phyloP scores from a whole-genome alignment of 1,140 invertebrate genomes.

The Pteromalus puparum region DNA sequence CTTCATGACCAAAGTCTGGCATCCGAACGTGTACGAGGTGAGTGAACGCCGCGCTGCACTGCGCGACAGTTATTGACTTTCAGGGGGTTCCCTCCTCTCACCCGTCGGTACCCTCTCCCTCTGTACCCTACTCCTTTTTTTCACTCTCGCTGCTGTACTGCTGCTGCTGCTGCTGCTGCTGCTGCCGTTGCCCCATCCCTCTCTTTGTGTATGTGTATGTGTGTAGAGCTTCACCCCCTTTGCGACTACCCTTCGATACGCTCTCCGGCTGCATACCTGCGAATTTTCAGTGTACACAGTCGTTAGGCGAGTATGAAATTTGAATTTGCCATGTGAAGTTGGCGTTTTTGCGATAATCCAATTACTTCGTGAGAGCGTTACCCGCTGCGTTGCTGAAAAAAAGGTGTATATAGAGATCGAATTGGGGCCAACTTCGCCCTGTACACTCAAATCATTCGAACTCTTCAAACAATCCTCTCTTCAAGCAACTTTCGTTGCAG shows the following conservation, averaged over 20 bases:
- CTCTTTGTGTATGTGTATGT: not conserved
- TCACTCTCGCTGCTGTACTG: not conserved
- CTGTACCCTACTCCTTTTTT: conserved; percentile 1
- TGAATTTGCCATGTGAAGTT: no score
- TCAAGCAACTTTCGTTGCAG: not conserved
- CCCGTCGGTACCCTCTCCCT: conserved; percentile 17
- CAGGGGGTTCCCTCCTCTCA: conserved; percentile 50
- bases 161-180: no score
- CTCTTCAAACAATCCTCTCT: no score
- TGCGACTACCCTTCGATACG: not conserved
- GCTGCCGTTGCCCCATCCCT: not conserved
- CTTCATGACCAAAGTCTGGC: conserved; percentile 99
- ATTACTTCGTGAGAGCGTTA: no score
- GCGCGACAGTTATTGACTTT: conserved; percentile 68
- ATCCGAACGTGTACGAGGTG: conserved; percentile 99
- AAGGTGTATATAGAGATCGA: no score
- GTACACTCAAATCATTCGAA: no score
- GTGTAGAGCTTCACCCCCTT: not conserved
- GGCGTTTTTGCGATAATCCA: no score
- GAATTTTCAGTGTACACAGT: not conserved
- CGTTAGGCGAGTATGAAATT: not conserved
- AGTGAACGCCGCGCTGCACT: conserved; percentile 69
- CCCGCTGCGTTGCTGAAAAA: no score
- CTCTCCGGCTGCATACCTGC: not conserved
- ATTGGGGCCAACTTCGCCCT: no score